Percentiles rank a stretch among this genome's conserved stretches.
Conservation (phyloP, 2,113 vertebrate genomes). For the Columba livia region DNA sequence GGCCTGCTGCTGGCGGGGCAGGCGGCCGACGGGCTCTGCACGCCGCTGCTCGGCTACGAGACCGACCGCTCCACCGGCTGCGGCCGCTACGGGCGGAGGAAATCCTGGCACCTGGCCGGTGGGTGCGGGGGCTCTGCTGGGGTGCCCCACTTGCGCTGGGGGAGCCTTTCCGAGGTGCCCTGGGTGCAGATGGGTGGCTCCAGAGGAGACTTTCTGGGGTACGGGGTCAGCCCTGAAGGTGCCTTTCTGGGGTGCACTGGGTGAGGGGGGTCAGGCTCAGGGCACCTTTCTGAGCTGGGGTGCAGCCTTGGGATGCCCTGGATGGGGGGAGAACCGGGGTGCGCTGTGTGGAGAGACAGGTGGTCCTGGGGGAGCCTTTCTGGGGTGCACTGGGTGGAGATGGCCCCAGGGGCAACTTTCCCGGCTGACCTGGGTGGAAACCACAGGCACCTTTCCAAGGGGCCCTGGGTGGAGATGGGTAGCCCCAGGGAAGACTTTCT, state of each 20-base stretch:
- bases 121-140: not conserved
- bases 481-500: not conserved
- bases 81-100: constrained; percentile 84
- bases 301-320: too few species aligned
- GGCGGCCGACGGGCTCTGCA: constrained; percentile 85
- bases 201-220: too few species aligned
- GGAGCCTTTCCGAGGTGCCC: too few species aligned
- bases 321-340: not conserved
- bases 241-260: not conserved
- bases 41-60: constrained; percentile 88
- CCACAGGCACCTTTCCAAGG: not conserved
- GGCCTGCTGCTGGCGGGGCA: constrained; percentile 85
- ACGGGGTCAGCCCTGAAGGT: too few species aligned
- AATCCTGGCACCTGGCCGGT: constrained; percentile 91
- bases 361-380: not conserved
- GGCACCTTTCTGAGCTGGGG: not conserved
- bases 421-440: not conserved
- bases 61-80: constrained; percentile 80
- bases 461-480: not conserved
- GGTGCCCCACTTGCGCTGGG: too few species aligned
- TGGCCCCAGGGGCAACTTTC: not conserved
- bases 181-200: too few species aligned
- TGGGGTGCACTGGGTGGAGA: not conserved
- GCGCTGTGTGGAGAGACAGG: not conserved
- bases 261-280: too few species aligned